Base-by-base conservation (phyloP, 1,140 invertebrate genomes). In the Neodiprion fabricii region DNA sequence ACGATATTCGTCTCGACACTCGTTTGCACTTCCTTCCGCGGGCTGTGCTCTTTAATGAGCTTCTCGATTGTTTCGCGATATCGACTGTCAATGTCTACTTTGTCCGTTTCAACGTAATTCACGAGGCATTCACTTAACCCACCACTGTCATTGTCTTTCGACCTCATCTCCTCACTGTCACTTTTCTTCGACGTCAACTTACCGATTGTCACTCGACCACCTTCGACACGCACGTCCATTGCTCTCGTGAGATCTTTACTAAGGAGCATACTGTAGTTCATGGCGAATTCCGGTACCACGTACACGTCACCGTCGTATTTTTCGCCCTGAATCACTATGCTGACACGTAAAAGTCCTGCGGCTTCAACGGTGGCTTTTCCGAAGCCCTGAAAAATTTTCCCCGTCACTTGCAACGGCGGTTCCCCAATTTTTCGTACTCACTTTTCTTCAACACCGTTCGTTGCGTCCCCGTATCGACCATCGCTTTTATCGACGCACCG, bases 1-100 rank as follows among this genome's bases (percentile, higher is more conserved):
- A 73, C 23, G n/a, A 69, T 17, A 14, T 73, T 73, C 7, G 69
- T 69, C 23, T 69, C 23, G 5, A 76, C 67, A 9, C 17, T 12
- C 71, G 74, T 72, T 74, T 10, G 11, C 28, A 8, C 7, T 7
- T 49, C 23, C 48, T 11, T 53, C 21, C 8, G 53, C 28, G 72
- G 74, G 9, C 73, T 75, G 53, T 78, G 76, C 49, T 48, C 72
- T 9, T 73, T 50, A 48, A 72, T 71, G 7, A 74, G 21, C 48
- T 67, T 10, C 49, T 61, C 69, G 7, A 74, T n/a, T 28, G 12
- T 69, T 1, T 23, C 23, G 11, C 14, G 67, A 21, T 69, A n/a
- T 28, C 23, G 23, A 11, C 12, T 10, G 12, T 11, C 12, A 21
- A 69, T n/a, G 53, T 61, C 53, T 11, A 61, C 53, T 61, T 61